Base-by-base conservation (phyloP, 2,888 invertebrate species). In the Mongoloraphidia duomilia region DNA sequence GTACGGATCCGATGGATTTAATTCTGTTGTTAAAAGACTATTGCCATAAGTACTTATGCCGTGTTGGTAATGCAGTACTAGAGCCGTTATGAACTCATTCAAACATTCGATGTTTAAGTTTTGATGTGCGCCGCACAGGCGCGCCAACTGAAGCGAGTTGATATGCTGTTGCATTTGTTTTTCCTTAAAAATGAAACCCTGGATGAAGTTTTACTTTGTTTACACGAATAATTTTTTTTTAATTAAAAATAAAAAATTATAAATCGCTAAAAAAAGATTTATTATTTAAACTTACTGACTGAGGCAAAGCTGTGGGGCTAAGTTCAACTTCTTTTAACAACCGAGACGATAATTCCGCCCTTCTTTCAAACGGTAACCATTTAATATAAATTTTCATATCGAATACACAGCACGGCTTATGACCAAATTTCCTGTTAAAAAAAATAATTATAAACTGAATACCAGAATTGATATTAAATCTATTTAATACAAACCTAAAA, bases 101-200 rank as follows among this genome's bases (percentile, higher is more conserved):
- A 77, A 70, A 52, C 73, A 73, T 51, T 73, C 72, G 2, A 69
- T 64, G 0, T 73, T 61, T 34, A 80, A 62, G 11, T 74, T 72
- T 49, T 77, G 71, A 60, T 83, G 80, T 40, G 71, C 67, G 1
- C 88, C 87, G 50, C 84, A 79, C 58, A 84, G 75, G 4, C 88
- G 75, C 60, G 82, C 78, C 44, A 90, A 70, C 61, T 86, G 83
- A 41, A 89, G 62, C 44, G 84, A 82, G 52, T 84, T 83, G 51
- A 92, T 77, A 61, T 92, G 91, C 47, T 82, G 77, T 60, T 87
- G 85, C 76, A 92, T 83, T 66, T 86, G 82, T 57, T 82, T 76
- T 50, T 75, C 74, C 81, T 82, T 57, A 17, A 63, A 59, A 49
- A 56, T 38, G 40, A 40, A 40, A 9, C 42, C 43, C 1, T n/a